phyloP scores from a whole-genome alignment of 2,113 vertebrate species.

The Talpa occidentalis region DNA sequence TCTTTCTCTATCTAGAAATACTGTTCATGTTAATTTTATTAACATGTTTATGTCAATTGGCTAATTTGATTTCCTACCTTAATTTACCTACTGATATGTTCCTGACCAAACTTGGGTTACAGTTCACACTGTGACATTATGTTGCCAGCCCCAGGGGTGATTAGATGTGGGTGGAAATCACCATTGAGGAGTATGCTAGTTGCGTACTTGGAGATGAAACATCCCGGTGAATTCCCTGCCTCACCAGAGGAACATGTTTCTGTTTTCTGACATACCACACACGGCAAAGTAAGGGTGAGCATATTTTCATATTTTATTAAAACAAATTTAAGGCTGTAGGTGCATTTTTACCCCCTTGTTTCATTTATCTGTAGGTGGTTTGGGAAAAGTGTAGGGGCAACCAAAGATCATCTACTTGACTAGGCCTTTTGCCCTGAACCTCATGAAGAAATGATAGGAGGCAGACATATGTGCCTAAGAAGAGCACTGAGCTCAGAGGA shows the following conservation, averaged over 20 bases:
- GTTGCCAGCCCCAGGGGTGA: neutral
- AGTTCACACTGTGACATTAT: neutral
- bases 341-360: constrained; percentile 54
- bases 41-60: neutral
- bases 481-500: constrained; percentile 72
- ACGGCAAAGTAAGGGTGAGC: neutral
- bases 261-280: neutral
- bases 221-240: neutral
- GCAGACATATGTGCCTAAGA: constrained; percentile 56
- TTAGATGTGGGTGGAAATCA: neutral
- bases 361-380: constrained; percentile 71
- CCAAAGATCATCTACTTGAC: constrained; percentile 38
- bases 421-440: constrained; percentile 67
- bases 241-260: neutral
- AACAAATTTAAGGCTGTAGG: neutral
- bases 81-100: neutral
- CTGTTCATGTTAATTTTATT: neutral
- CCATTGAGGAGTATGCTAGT: neutral
- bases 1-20: no score
- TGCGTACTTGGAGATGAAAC: neutral
- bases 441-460: constrained; percentile 79
- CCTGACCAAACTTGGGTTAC: neutral
- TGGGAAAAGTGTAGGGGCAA: constrained; percentile 42
- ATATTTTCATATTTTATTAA: constrained; percentile 1
- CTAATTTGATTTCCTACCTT: neutral